Base-by-base conservation (phyloP, 2,113 vertebrate species). In the Bujurquina vittata region DNA sequence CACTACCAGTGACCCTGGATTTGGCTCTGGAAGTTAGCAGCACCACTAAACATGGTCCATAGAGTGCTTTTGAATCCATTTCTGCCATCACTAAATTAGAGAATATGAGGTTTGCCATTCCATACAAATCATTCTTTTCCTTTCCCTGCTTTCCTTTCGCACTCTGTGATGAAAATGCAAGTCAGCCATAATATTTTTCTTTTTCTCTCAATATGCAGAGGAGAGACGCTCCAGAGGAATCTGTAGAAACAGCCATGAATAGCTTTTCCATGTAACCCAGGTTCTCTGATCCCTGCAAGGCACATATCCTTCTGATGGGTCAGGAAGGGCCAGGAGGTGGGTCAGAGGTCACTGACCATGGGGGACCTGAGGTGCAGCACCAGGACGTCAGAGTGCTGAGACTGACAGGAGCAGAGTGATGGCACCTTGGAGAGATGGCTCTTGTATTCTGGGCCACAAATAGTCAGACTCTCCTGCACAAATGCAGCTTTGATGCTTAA, bases 401-500 rank as follows among this genome's bases (percentile, higher is more conserved):
- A 85, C 81, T 90, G 91, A 89, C 82, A 69, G 80, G 61, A 91
- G 80, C 80, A 89, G 90, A 92, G 78, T 90, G 91, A 91, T 90
- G 87, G 92, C 89, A 92, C 92, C 91, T 91, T 67, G 49, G 91
- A 93, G 89, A 93, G 88, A 87, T 15, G 43, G 23, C 26, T 55
- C 89, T 89, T 3, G 59, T 83, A 81, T 80, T 75, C 79, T 80
- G 82, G 80, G 72, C 89, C 86, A 85, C 88, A 89, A 84, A 83
- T 83, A 86, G 80, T 89, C 85, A 55, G 80, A 73, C 56, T 79
- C 65, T 72, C 67, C 67, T 83, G 56, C 84, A 91, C 87, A 88
- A 89, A 87, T 52, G 65, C 67, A 72, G 87, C 93, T 94, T 94
- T 94, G 91, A 94, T 92, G 91, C 80, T 77, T n/a, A 91, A 90